phyloP scores from a whole-genome alignment of 2,113 vertebrate species.

The Perognathus longimembris region DNA sequence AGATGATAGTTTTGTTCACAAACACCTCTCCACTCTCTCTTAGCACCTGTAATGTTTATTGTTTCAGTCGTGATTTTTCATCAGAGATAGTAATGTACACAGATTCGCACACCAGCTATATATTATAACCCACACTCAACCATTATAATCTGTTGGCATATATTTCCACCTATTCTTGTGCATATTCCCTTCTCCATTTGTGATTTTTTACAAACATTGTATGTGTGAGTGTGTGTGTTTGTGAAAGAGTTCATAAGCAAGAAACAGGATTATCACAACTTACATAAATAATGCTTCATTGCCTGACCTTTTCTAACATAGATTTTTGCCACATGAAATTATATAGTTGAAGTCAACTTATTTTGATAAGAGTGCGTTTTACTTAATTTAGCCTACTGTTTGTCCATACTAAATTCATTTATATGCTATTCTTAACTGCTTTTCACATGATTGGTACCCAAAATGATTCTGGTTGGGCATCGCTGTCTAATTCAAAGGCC shows the following conservation, averaged over 20 bases:
- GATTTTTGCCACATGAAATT: constrained; percentile 2
- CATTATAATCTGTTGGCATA: neutral
- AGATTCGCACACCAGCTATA: neutral
- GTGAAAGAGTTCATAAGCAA: neutral
- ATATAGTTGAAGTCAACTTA: neutral
- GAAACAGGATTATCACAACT: neutral
- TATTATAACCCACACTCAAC: neutral
- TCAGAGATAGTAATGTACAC: neutral
- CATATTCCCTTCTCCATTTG: neutral
- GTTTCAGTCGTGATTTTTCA: constrained; percentile 1
- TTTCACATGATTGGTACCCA: neutral
- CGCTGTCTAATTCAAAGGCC: neutral
- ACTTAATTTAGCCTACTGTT: neutral
- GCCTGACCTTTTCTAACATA: neutral
- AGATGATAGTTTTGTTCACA: neutral
- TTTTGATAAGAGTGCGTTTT: neutral
- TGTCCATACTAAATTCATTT: neutral
- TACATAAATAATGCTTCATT: neutral
- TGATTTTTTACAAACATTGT: neutral
- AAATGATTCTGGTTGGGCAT: neutral
- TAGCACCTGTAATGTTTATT: neutral
- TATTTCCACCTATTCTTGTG: neutral
- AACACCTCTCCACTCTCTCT: neutral
- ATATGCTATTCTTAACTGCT: neutral
- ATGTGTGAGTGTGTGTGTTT: no score